phyloP scores from a whole-genome alignment of 2,888 invertebrate species.

The Galerucella calmariensis region DNA sequence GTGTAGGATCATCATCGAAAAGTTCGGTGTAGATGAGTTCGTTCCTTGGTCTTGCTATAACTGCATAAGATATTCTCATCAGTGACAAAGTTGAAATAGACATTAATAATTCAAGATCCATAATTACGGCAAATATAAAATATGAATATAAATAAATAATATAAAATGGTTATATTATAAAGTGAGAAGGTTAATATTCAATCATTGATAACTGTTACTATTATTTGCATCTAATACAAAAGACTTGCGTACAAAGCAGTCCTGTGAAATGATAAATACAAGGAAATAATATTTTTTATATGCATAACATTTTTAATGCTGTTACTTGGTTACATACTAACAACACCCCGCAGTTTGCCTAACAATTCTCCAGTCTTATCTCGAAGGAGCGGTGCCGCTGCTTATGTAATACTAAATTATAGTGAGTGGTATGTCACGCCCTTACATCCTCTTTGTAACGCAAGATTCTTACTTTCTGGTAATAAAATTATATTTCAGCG shows the following conservation, averaged over 20 bases:
- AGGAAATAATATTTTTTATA: constrained; percentile 20
- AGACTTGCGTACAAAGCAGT: constrained; percentile 13
- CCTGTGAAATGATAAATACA: constrained; percentile 26
- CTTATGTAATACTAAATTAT: constrained; percentile 33
- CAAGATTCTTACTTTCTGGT: constrained; percentile 27
- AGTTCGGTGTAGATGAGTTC: constrained; percentile 3
- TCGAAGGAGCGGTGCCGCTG: constrained; percentile 30
- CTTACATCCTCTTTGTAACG: constrained; percentile 32
- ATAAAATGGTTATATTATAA: too few relatives aligned
- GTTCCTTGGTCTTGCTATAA: neutral
- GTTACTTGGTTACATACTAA: constrained; percentile 24
- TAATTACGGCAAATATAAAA: too few relatives aligned
- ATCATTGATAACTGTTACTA: neutral
- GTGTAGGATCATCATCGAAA: constrained; percentile 22
- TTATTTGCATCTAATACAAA: neutral
- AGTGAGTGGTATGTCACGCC: constrained; percentile 32
- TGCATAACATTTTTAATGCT: constrained; percentile 28
- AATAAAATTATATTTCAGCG: constrained; percentile 30
- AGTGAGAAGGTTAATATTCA: neutral
- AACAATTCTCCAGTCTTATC: constrained; percentile 33
- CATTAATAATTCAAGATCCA: neutral
- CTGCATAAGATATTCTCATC: neutral
- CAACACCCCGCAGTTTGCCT: constrained; percentile 33
- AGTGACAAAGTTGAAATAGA: neutral
- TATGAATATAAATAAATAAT: too few relatives aligned